Evolutionary conservation across 35 echinoderm and acorn worm species (phyloP).

Genomic region (Lytechinus pictus): DNA sequence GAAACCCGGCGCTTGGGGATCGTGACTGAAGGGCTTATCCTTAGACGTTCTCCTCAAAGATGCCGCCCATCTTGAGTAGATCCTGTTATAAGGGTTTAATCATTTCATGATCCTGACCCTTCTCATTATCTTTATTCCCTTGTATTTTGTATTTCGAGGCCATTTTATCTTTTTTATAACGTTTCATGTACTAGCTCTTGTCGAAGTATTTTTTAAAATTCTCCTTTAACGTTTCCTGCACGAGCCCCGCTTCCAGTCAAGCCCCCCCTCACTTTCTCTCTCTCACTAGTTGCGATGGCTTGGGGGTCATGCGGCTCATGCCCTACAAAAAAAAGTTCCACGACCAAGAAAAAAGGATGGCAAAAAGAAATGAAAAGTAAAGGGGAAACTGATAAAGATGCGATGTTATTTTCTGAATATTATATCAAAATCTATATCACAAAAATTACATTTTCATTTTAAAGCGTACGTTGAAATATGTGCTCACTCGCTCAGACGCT

Average conservation of each 20-base stretch:
- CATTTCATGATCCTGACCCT: background rate
- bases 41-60: background rate
- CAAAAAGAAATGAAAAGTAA: too few relatives aligned
- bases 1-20: background rate
- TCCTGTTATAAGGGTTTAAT: background rate
- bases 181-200: background rate
- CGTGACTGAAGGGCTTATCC: background rate
- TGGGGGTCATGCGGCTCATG: too few relatives aligned
- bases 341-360: too few relatives aligned
- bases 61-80: background rate
- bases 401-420: too few relatives aligned
- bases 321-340: too few relatives aligned
- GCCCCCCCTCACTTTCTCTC: background rate
- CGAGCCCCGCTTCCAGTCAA: background rate
- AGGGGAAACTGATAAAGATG: too few relatives aligned
- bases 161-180: background rate
- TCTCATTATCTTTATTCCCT: background rate
- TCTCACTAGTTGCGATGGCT: background rate
- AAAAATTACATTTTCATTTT: too few relatives aligned
- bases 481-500: too few relatives aligned
- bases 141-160: background rate
- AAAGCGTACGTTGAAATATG: too few relatives aligned
- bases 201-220: too few relatives aligned
- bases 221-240: background rate
- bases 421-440: too few relatives aligned